These are phyloP conservation scores for Sepioteuthis lessoniana DNA, from an alignment of 2,888 invertebrate species.

Conservation along the genomic window DNA sequence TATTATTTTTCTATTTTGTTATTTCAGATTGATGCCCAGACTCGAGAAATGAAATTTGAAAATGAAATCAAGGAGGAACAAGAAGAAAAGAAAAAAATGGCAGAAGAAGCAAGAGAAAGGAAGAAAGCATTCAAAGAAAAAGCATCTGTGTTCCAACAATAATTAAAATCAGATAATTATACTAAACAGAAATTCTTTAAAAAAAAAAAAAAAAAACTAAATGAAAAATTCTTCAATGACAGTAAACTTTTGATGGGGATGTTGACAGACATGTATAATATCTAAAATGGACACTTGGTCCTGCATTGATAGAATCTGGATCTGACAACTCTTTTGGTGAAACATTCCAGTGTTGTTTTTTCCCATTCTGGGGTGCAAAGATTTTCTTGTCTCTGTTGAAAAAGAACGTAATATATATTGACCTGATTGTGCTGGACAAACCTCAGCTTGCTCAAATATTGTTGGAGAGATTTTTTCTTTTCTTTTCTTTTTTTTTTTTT, in stretches of 20 bases:
- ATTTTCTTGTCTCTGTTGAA: neutral
- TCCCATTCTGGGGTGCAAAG: constrained; percentile 11
- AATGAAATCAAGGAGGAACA: constrained; percentile 93
- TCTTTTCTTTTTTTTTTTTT: neutral
- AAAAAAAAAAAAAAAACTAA: neutral
- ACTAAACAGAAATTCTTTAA: neutral
- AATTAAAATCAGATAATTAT: neutral
- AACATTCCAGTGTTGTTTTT: constrained; percentile 33
- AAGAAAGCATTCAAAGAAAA: constrained; percentile 91
- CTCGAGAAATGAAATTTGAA: constrained; percentile 90
- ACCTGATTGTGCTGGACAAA: neutral
- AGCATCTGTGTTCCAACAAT: constrained; percentile 84
- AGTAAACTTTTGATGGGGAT: neutral
- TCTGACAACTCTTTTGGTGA: constrained; percentile 33
- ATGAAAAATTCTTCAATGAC: too few relatives aligned
- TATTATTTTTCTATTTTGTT: constrained; percentile 50
- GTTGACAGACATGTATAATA: constrained; percentile 24
- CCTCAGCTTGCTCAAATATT: neutral
- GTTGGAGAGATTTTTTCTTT: neutral
- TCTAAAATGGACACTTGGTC: neutral
- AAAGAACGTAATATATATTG: neutral
- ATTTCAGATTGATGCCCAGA: constrained; percentile 86
- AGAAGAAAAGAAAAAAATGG: constrained; percentile 87
- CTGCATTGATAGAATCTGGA: neutral
- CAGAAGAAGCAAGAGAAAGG: constrained; percentile 87